Base-by-base conservation (phyloP, 2,888 invertebrate genomes). In the Orchestes rusci region DNA sequence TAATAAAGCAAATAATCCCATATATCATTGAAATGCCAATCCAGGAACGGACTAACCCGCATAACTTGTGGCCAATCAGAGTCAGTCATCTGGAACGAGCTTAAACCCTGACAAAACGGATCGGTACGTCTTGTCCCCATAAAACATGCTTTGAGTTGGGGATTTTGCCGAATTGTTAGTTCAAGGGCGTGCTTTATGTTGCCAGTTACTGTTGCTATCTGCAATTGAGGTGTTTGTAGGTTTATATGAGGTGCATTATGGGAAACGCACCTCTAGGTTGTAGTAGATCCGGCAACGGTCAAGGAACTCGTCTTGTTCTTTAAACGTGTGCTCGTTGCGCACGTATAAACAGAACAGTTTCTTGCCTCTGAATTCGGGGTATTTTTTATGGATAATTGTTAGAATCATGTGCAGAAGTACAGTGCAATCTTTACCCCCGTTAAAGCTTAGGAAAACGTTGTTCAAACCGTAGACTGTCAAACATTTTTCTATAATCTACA, bases 351-450 rank as follows among this genome's bases (percentile, higher is more conserved):
- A 80, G 58, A 80, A 73, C 2, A 85, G 69, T 48, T 58, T 60
- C 7, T 51, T 38, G 5, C 51, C 53, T 34, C 53, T 56, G 3
- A 53, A 55, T 45, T 56, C 59, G 1, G 64, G 60, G 53, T 63
- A 66, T 33, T 61, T 64, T 59, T 51, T 56, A 39, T 59, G 59
- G 16, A 74, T 59, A 8, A 79, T 71, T 2, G 74, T 70, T 53
- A 75, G 67, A 8, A 73, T 68, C 50, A 92, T 66, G 65, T 91
- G 85, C 27, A 99, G 71, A 10, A 97, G 73, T 0, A 85, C 91
- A 0, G 96, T 96, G 64, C 97, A 97, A 70, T 99, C 99, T 72
- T 99, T 99, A 2, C 99, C 99, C 3, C 99, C 99, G 65, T 99
- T 99, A 68, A 97, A 99, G 17, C 93, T 87, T 19, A 99, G 64